phyloP scores from a whole-genome alignment of 2,797 vertebrate genomes.

The Synanceia verrucosa region DNA sequence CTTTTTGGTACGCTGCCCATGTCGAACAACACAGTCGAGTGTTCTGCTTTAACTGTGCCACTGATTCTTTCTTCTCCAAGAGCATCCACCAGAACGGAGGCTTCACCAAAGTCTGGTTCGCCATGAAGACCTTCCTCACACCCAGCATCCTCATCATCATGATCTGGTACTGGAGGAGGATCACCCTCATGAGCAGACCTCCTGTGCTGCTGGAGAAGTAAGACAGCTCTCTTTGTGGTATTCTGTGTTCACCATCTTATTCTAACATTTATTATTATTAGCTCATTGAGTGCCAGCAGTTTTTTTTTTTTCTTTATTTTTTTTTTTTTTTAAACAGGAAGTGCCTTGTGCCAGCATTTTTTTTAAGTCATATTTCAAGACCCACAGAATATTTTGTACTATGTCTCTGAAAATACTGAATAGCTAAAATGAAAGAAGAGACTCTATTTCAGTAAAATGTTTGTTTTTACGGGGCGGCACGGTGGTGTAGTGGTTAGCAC shows the following conservation, averaged over 20 bases:
- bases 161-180: conserved; percentile 98
- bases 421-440: no score
- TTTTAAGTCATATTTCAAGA: no score
- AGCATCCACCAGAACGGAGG: conserved; percentile 97
- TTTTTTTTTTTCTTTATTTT: no score
- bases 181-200: conserved; percentile 92
- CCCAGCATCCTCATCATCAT: conserved; percentile 96
- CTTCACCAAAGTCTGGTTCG: conserved; percentile 98
- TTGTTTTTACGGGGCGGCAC: no score
- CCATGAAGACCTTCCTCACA: conserved; percentile 99
- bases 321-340: no score
- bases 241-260: neutral
- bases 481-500: no score
- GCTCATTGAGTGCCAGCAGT: no score
- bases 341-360: no score
- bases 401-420: no score
- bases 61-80: conserved; percentile 68
- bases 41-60: no score
- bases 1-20: neutral
- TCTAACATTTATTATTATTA: neutral
- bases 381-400: no score
- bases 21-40: neutral
- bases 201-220: conserved; percentile 97
- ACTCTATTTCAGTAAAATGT: no score
- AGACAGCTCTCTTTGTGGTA: conserved; percentile 58